These are phyloP conservation scores for Bradypus variegatus DNA, from an alignment of 2,797 vertebrate genomes.

Conservation along the genomic window DNA sequence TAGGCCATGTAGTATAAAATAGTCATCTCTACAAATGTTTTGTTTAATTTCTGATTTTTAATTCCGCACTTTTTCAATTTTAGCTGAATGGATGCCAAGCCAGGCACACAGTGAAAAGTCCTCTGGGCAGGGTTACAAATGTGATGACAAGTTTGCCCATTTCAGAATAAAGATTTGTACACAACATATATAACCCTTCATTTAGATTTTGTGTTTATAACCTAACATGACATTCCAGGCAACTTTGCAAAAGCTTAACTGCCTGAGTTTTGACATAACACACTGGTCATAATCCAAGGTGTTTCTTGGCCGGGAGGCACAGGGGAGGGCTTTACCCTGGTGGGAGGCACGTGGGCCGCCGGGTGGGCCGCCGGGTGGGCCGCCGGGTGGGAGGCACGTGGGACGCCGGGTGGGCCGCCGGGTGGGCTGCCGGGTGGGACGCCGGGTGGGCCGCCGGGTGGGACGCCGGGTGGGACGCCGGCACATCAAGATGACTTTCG, in stretches of 20 bases:
- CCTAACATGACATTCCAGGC: slow-evolving; percentile 75
- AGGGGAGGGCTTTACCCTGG: slow-evolving; percentile 55
- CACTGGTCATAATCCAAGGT: slow-evolving; percentile 65
- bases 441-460: too few species aligned
- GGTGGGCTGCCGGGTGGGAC: too few species aligned
- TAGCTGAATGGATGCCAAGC: slow-evolving; percentile 80
- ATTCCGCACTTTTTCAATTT: slow-evolving; percentile 74
- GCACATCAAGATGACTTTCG: too few species aligned
- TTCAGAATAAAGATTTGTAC: slow-evolving; percentile 70
- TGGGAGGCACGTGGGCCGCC: too few species aligned
- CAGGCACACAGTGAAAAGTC: slow-evolving; percentile 83
- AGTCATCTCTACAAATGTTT: slow-evolving; percentile 82
- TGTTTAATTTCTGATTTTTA: slow-evolving; percentile 74
- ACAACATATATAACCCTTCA: slow-evolving; percentile 71
- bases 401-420: too few species aligned
- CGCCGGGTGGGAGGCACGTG: too few species aligned
- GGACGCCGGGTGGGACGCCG: too few species aligned
- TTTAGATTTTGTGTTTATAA: slow-evolving; percentile 68
- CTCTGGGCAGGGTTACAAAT: slow-evolving; percentile 79
- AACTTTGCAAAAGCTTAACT: slow-evolving; percentile 73
- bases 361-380: too few species aligned
- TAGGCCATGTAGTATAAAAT: slow-evolving; percentile 83
- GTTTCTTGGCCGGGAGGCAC: slow-evolving; percentile 74
- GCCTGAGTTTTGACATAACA: slow-evolving; percentile 73
- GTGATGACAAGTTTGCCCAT: slow-evolving; percentile 69